phyloP scores from a whole-genome alignment of 2,113 vertebrate species.

The Ascaphus truei region DNA sequence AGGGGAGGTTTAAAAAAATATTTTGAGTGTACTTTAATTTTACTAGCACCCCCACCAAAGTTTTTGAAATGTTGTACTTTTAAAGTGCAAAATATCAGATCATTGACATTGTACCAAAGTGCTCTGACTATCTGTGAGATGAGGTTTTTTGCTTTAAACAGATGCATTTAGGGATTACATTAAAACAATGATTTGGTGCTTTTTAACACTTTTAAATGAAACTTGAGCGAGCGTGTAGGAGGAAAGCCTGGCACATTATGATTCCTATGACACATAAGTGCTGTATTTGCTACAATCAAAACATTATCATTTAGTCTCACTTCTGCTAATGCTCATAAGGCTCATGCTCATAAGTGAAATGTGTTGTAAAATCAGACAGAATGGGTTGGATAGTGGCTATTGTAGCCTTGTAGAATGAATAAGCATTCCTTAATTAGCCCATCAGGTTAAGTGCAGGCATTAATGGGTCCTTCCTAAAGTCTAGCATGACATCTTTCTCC shows the following conservation, averaged over 20 bases:
- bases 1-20: no score
- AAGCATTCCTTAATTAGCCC: slow-evolving; percentile 98
- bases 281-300: slow-evolving; percentile 62
- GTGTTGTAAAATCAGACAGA: slow-evolving; percentile 81
- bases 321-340: slow-evolving; percentile 54
- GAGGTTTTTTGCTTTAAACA: not conserved
- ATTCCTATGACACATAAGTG: slow-evolving; percentile 56
- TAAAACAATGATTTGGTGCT: not conserved
- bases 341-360: slow-evolving; percentile 82
- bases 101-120: no score
- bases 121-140: no score
- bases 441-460: slow-evolving; percentile 98
- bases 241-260: slow-evolving; percentile 44
- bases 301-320: slow-evolving; percentile 67
- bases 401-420: slow-evolving; percentile 85
- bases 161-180: not conserved
- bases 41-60: no score
- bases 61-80: no score
- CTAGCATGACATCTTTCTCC: slow-evolving; percentile 91
- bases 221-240: not conserved
- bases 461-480: slow-evolving; percentile 98
- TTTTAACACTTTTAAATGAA: slow-evolving; percentile 23
- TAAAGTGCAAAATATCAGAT: no score
- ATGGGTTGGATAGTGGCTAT: slow-evolving; percentile 74
- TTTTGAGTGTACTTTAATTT: no score